Percentiles rank a stretch among this genome's conserved stretches.
Conservation (phyloP, 92 coral and sea anemone genomes). For the Heliopora coerulea region DNA sequence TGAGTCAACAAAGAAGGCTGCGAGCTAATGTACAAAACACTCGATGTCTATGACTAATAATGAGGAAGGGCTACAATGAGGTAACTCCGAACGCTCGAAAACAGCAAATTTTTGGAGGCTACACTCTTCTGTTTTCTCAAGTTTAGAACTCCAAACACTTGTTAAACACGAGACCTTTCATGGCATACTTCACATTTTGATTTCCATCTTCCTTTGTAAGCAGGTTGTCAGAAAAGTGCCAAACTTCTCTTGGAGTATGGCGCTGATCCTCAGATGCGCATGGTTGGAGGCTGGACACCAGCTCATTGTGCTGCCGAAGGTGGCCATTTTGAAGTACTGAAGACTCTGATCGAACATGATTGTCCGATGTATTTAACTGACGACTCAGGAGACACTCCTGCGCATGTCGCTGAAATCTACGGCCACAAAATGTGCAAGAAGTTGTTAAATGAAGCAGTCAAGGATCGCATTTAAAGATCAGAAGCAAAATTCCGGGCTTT, state of each 20-base stretch:
- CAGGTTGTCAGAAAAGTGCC: slow-evolving; percentile 69
- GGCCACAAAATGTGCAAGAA: slow-evolving; percentile 57
- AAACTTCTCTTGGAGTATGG: slow-evolving; percentile 72
- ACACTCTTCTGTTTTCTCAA: no score
- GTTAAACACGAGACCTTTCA: no score
- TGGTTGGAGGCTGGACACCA: slow-evolving; percentile 97
- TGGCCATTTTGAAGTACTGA: slow-evolving; percentile 72
- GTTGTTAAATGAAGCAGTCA: slow-evolving; percentile 40
- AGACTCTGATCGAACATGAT: slow-evolving; percentile 63
- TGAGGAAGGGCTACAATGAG: no score
- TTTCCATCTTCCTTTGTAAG: not conserved
- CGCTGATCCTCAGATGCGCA: slow-evolving; percentile 92
- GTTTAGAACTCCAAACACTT: no score
- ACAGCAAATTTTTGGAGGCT: no score
- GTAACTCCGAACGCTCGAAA: no score
- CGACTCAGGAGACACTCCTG: slow-evolving; percentile 83
- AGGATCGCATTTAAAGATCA: not conserved
- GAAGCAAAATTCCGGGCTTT: no score
- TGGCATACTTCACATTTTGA: not conserved
- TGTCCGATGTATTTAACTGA: slow-evolving; percentile 73
- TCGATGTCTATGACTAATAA: no score
- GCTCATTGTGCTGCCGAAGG: slow-evolving; percentile 98
- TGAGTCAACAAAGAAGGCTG: no score
- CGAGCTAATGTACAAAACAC: no score
- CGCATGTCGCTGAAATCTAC: slow-evolving; percentile 69